Percentiles rank a stretch among this genome's conserved stretches.
Conservation (phyloP, 2,888 invertebrate genomes). For the Cremastinae sp. region DNA sequence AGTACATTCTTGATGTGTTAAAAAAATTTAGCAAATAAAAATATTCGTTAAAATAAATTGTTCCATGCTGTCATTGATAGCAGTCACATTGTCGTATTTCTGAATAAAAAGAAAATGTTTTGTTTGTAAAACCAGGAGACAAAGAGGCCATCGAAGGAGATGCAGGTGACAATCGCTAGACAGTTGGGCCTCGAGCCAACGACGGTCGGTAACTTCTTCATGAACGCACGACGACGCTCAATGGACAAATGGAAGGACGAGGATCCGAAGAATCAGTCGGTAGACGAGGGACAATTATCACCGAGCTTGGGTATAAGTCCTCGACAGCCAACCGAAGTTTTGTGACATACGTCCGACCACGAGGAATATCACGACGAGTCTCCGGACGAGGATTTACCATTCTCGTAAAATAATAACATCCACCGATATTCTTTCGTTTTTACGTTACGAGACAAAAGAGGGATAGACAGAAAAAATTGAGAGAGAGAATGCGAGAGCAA, state of each 20-base stretch:
- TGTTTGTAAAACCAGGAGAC: slow-evolving; percentile 89
- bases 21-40: too few relatives aligned
- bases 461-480: not conserved
- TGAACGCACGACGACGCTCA: slow-evolving; percentile 99
- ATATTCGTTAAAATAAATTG: too few relatives aligned
- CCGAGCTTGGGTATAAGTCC: slow-evolving; percentile 79
- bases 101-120: slow-evolving; percentile 3
- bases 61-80: too few relatives aligned
- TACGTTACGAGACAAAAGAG: not conserved
- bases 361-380: slow-evolving; percentile 80
- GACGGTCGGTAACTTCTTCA: slow-evolving; percentile 99
- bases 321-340: slow-evolving; percentile 78
- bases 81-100: too few relatives aligned
- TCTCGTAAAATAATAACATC: slow-evolving; percentile 72
- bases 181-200: slow-evolving; percentile 98
- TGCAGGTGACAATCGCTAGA: slow-evolving; percentile 99
- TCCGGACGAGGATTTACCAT: slow-evolving; percentile 78
- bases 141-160: slow-evolving; percentile 99
- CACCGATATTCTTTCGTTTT: slow-evolving; percentile 58
- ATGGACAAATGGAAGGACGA: slow-evolving; percentile 99
- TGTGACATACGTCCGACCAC: slow-evolving; percentile 81
- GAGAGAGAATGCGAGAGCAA: not conserved
- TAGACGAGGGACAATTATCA: slow-evolving; percentile 79
- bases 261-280: slow-evolving; percentile 84
- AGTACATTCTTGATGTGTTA: too few relatives aligned